Evolutionary conservation across 64 coral and sea anemone species (phyloP), one percentile per base, ranked within the genome.

Genomic region (Actinia tenebrosa): DNA sequence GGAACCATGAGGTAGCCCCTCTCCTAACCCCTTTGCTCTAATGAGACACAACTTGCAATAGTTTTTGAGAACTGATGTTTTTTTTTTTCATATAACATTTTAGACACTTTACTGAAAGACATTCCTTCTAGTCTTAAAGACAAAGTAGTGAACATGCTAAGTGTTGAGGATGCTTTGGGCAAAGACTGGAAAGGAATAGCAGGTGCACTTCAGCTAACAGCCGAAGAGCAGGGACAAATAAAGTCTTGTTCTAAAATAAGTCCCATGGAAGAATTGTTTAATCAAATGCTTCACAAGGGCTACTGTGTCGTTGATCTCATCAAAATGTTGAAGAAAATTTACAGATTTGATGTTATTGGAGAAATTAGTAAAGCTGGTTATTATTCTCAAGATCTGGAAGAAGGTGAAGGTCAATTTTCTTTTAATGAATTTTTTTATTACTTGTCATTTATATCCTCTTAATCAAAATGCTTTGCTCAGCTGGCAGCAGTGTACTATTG

Each of bases 151-250:
- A 71, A 1, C 20, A 71, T 59, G 58, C 27, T 92, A 77, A 78
- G 56, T 58, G 0, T 10, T 22, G 18, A 62, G 10, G 79, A 54
- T 83, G 43, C 45, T 30, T 63, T 80, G 14, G 43, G 71, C 17
- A 86, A 87, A 68, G 42, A 92, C 79, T 92, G 90, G 90, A 87
- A 46, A 45, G 90, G 90, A 26, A 18, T 92, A 7, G 90, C 90
- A 14, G 60, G 77, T 83, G 78, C 64, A 37, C 79, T 87, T 77
- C 16, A 71, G 4, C 18, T 92, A 53, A 83, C 78, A 44, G 45
- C 79, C 17, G 90, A 92, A 11, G 56, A 92, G 17, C 56, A 80
- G 1, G 61, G 80, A 71, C 56, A 77, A 58, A 14, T 92, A 46
- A 80, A 80, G 19, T 58, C 56, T 58, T 50, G 56, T 42, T 45